phyloP scores from a whole-genome alignment of 2,888 invertebrate genomes.

The Philhelius pedissequus region DNA sequence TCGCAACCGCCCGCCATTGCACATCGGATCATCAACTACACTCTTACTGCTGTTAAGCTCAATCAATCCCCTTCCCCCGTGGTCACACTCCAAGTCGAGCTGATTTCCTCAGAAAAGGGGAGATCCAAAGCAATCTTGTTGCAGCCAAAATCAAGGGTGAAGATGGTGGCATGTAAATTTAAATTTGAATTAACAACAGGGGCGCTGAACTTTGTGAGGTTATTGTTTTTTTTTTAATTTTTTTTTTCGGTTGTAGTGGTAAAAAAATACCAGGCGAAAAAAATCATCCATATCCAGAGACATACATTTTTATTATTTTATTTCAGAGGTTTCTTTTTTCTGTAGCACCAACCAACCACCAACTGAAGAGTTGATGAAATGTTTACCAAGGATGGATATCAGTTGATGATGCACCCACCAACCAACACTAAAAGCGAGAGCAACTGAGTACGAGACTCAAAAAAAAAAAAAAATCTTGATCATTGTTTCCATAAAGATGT shows the following conservation, averaged over 20 bases:
- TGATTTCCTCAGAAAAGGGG: not conserved
- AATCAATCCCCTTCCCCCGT: not conserved
- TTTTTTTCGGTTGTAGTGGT: not conserved
- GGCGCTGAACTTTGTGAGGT: constrained; percentile 49
- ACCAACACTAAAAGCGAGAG: not conserved
- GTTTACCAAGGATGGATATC: constrained; percentile 31
- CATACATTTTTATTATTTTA: constrained; percentile 28
- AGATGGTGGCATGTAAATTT: constrained; percentile 42
- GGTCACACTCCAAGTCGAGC: not conserved
- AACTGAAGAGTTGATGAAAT: constrained; percentile 15
- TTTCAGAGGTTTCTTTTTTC: not conserved
- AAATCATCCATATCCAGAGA: not conserved
- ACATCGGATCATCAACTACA: not conserved
- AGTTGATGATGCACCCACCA: constrained; percentile 27
- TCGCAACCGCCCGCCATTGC: not conserved
- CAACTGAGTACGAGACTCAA: not conserved
- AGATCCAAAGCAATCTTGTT: not conserved
- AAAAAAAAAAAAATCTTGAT: constrained; percentile 3
- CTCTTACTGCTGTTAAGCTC: not conserved
- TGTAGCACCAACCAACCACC: constrained; percentile 6
- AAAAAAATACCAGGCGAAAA: not conserved
- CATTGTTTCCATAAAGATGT: constrained; percentile 32
- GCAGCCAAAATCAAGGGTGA: constrained; percentile 25
- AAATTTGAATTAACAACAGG: constrained; percentile 49
- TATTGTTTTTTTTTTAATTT: not conserved